These are phyloP conservation scores for Gorsachius goisagi DNA, from an alignment of 2,113 vertebrate genomes.

Conservation along the genomic window DNA sequence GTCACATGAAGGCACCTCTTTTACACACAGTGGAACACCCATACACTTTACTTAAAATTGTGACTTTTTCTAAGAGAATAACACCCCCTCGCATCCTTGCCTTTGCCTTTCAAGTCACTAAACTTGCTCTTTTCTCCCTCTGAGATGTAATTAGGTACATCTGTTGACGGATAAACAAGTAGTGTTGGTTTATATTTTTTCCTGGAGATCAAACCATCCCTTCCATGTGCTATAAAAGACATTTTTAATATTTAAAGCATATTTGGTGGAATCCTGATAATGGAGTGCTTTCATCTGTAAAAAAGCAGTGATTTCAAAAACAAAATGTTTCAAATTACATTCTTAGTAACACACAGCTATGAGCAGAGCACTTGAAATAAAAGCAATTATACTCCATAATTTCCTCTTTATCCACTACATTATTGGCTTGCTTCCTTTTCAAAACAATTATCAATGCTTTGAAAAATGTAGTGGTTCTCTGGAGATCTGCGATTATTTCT, in stretches of 20 bases:
- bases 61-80: neutral
- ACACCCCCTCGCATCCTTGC: neutral
- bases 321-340: conserved; percentile 64
- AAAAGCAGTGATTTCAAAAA: conserved; percentile 45
- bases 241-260: conserved; percentile 73
- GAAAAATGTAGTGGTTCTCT: neutral
- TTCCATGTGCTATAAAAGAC: conserved; percentile 47
- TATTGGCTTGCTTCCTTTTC: conserved; percentile 8
- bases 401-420: conserved; percentile 34
- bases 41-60: neutral
- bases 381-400: conserved; percentile 22
- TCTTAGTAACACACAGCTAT: neutral
- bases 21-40: neutral
- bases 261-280: conserved; percentile 63
- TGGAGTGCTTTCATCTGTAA: conserved; percentile 68
- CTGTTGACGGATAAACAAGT: conserved; percentile 73
- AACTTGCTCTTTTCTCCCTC: conserved; percentile 39
- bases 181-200: conserved; percentile 37
- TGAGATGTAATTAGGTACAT: conserved; percentile 69
- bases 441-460: neutral
- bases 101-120: conserved; percentile 55
- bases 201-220: conserved; percentile 48
- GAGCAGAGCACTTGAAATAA: conserved; percentile 31
- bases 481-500: neutral
- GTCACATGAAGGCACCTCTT: neutral